phyloP scores from a whole-genome alignment of 2,888 invertebrate species.

The Sinopyrophorus schimmeli region DNA sequence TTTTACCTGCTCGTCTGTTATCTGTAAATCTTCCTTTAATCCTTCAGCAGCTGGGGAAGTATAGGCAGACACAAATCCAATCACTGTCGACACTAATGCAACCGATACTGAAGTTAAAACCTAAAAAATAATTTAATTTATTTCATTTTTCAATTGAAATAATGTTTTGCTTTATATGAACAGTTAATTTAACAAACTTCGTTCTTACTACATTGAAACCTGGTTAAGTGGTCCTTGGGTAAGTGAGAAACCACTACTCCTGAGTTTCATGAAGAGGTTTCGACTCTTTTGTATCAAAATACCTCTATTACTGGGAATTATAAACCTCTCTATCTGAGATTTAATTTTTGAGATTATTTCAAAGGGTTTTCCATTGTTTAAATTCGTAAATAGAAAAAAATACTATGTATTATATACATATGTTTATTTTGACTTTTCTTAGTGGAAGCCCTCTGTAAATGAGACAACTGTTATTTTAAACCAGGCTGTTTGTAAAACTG shows the following conservation, averaged over 20 bases:
- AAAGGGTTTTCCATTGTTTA: too few species aligned
- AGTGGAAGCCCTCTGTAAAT: too few species aligned
- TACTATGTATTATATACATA: too few species aligned
- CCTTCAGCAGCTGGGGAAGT: slow-evolving; percentile 82
- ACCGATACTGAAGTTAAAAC: slow-evolving; percentile 82
- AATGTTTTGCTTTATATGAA: slow-evolving; percentile 36
- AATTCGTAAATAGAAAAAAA: too few species aligned
- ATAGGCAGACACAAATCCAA: slow-evolving; percentile 84
- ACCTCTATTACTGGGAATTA: background rate
- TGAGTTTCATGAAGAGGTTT: too few species aligned
- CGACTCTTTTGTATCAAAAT: too few species aligned
- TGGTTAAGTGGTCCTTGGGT: background rate
- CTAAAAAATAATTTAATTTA: slow-evolving; percentile 64
- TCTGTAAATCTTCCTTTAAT: slow-evolving; percentile 65
- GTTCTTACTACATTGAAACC: slow-evolving; percentile 67
- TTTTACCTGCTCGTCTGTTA: slow-evolving; percentile 67
- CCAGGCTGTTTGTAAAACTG: too few species aligned
- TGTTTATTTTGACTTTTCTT: too few species aligned
- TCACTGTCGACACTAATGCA: slow-evolving; percentile 84
- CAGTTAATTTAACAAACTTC: slow-evolving; percentile 64
- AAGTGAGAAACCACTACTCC: too few species aligned
- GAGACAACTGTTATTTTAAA: too few species aligned
- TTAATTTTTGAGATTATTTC: too few species aligned
- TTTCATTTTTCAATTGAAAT: slow-evolving; percentile 21
- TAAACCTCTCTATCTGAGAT: too few species aligned